Evolutionary conservation across 2,113 vertebrate species (phyloP), one percentile per base, ranked within the genome.

Genomic region (Cyanistes caeruleus): DNA sequence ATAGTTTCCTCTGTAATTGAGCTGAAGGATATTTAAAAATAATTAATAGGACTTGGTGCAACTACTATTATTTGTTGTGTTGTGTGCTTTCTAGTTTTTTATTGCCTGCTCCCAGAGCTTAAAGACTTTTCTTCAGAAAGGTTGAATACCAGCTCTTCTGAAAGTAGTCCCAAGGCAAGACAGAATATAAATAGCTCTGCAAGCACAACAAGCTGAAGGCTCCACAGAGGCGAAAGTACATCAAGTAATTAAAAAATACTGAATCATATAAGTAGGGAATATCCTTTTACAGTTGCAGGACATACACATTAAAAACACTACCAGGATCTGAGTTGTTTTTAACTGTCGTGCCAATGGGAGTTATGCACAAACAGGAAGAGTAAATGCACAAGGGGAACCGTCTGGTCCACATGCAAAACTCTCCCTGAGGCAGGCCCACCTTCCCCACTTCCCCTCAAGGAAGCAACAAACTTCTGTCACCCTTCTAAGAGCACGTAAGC

Each of bases 151-250:
- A 73, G 65, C 53, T 55, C 51, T 67, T 89, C 77, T 70, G 74
- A 91, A 91, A 94, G 95, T n/a, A 93, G 92, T 93, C 93, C 89
- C 94, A 93, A 87, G 58, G 46, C 90, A 96, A 82, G 55, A 70
- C 78, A 93, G 63, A 84, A 79, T 92, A 95, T 95, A 96, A 96
- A 95, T 95, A 96, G 67, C 74, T 91, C 80, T 85, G 77, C 77
- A 84, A 93, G 84, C 70, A 79, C 83, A 95, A 96, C 75, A 90
- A 90, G 65, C 77, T 80, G 58, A 87, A 93, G 84, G 89, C 74
- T 92, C 70, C 84, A 89, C 35, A 37, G 65, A 91, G 84, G 69
- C 5, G 0, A 92, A 93, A 93, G 87, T 48, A 89, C 81, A 88
- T 76, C 62, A 76, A 77, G 74, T 80, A 91, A 95, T 97, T 97